Conservation (phyloP, 2,113 vertebrate species). For the Piprites chloris region DNA sequence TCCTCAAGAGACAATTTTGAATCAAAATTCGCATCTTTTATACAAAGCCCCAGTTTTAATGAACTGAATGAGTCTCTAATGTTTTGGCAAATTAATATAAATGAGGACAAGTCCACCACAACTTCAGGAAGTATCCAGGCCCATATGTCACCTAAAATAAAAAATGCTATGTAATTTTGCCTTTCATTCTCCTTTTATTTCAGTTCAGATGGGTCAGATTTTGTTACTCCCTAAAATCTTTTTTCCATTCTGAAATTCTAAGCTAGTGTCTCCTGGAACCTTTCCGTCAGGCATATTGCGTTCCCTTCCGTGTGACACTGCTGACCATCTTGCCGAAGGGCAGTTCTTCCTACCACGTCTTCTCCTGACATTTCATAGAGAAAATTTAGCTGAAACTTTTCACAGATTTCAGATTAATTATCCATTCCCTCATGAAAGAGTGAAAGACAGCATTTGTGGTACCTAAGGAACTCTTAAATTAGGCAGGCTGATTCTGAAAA, state of each 20-base stretch:
- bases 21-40: not conserved
- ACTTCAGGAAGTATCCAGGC: not conserved
- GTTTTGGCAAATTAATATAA: not conserved
- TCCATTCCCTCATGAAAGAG: not conserved
- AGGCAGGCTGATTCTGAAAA: not conserved
- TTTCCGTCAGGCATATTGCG: not conserved
- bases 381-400: not conserved
- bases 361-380: not conserved
- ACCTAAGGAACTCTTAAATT: constrained; percentile 7
- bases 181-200: not conserved
- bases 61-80: not conserved
- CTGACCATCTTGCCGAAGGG: not conserved
- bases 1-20: not conserved
- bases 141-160: not conserved
- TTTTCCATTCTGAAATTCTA: not conserved
- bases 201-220: not conserved
- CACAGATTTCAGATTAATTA: not conserved
- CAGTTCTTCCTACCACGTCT: not conserved
- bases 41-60: not conserved
- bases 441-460: not conserved
- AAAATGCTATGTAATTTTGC: not conserved
- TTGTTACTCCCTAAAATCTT: not conserved
- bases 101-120: not conserved
- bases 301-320: not conserved
- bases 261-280: not conserved